These are phyloP conservation scores for Conus canariensis DNA, from an alignment of 2,888 invertebrate genomes.

Conservation along the genomic window DNA sequence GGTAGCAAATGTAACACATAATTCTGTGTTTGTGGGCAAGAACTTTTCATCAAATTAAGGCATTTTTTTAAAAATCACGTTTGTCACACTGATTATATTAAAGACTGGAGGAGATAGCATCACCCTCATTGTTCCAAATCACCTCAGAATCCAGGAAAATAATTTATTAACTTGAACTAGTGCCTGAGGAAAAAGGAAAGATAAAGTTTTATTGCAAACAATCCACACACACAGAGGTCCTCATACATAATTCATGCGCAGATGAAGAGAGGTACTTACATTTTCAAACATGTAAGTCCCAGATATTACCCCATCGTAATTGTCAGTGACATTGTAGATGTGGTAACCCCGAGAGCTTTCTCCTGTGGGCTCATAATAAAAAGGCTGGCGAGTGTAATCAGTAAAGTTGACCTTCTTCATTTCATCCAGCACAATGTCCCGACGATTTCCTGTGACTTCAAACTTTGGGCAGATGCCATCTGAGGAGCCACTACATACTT, in stretches of 20 bases:
- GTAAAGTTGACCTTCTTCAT: constrained; percentile 63
- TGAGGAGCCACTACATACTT: constrained; percentile 53
- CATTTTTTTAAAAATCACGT: too few relatives aligned
- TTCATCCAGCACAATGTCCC: constrained; percentile 62
- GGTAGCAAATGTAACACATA: too few relatives aligned
- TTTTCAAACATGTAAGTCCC: constrained; percentile 45
- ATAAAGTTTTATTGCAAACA: too few relatives aligned
- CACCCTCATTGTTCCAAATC: too few relatives aligned
- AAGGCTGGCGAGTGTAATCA: constrained; percentile 71
- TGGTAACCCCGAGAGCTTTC: constrained; percentile 75
- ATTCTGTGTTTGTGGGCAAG: too few relatives aligned
- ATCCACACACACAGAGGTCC: background rate
- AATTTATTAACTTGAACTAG: too few relatives aligned
- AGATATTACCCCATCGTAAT: background rate
- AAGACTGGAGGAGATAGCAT: too few relatives aligned
- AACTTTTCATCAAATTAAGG: too few relatives aligned
- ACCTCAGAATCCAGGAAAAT: too few relatives aligned
- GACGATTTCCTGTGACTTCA: constrained; percentile 63
- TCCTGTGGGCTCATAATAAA: constrained; percentile 67
- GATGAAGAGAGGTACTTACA: constrained; percentile 41
- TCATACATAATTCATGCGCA: background rate
- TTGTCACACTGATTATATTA: too few relatives aligned
- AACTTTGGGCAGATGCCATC: constrained; percentile 30
- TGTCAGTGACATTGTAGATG: constrained; percentile 64
- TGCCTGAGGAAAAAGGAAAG: too few relatives aligned